Evolutionary conservation across 2,888 invertebrate genomes (phyloP), one percentile per base, ranked within the genome.

Genomic region (Meteorus colon): DNA sequence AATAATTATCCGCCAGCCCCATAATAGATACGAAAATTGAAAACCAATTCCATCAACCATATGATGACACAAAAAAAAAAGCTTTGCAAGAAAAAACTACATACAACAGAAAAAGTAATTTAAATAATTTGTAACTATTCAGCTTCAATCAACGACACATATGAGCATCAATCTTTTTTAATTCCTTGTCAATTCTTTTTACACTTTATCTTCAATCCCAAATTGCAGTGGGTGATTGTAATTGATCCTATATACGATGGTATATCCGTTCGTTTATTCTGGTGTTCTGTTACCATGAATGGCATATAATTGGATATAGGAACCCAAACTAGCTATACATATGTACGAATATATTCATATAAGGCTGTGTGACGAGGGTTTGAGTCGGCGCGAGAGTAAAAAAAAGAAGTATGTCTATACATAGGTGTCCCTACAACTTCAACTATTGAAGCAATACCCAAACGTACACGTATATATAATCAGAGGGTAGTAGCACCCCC

Each of bases 401-500:
- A 41, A 48, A 48, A 48, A 48, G 16, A 16, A n/a, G n/a, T n/a
- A 4, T 16, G 16, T n/a, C 16, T 48, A 4, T 48, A 48, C n/a
- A 55, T 55, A 41, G 41, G 12, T 41, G 8, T 41, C 12, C 8
- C 41, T 41, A 55, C 10, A 5, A n/a, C 19, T 55, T 19, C 55
- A 55, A 55, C 55, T 55, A 55, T 55, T 6, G 55, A 5, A 19
- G 55, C 19, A 55, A 19, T 55, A n/a, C 48, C 48, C 16, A 48
- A 48, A 48, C 8, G 6, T 19, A 48, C 14, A 48, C 16, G n/a
- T 48, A 48, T 19, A 19, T 55, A 63, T 31, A n/a, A 34, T 63
- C 10, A 63, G 31, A 63, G 63, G 63, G 63, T 63, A 31, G 10
- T 5, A 19, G 10, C 63, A 63, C 63, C 63, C 63, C 63, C 63